Base-by-base conservation (phyloP, 2,888 invertebrate species). In the Azorinus chamasolen region DNA sequence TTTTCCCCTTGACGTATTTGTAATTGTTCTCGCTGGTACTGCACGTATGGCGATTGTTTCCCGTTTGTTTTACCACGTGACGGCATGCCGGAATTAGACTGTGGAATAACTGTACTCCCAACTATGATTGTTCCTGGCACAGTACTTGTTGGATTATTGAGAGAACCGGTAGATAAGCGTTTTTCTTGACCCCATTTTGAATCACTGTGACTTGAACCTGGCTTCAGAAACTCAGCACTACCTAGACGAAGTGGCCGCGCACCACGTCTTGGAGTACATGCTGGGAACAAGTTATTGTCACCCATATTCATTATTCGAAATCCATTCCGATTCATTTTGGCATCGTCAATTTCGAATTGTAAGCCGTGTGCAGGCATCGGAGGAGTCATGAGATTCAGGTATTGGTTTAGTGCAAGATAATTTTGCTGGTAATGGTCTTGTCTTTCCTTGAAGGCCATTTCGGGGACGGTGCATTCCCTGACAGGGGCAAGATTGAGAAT, bases 151-250 rank as follows among this genome's bases (percentile, higher is more conserved):
- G 32, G 32, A 22, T 8, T n/a, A 51, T 51, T 50, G 39, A 46
- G 43, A 22, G 65, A 27, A 20, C 55, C 63, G 2, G 61, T 53
- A 2, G 72, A 53, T 1, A 69, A 25, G 61, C 68, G 37, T n/a
- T 61, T 50, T 25, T 77, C 80, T 14, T 24, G 39, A 16, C 20
- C 54, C 77, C 70, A 77, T 54, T 58, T 65, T 20, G 24, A 22
- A 1, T 62, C 55, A 4, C 37, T 22, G 3, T 63, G 63, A 18
- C 63, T 37, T n/a, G 62, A 70, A 14, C 76, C 80, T 16, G 80
- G 80, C 41, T 80, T 80, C 24, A 77, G 46, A 54, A 80, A 80
- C 27, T 80, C 80, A 8, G 80, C 80, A 39, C 80, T 80, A 10
- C 80, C 80, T 20, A 80, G 45, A 22, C 80, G 37, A 12, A 80